Conservation (phyloP, 2,888 invertebrate genomes). For the Parnassius apollo region DNA sequence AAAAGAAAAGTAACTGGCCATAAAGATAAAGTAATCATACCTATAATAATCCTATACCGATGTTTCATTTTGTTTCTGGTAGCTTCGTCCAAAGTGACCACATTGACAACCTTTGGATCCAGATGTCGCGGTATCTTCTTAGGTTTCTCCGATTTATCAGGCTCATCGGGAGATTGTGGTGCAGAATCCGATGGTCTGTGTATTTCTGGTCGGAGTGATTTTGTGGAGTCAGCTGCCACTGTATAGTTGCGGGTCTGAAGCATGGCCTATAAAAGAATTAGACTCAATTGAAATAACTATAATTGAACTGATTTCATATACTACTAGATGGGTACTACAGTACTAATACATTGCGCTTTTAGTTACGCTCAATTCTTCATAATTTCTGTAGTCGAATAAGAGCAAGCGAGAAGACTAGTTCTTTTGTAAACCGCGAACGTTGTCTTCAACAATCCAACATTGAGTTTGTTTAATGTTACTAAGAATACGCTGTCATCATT, state of each 20-base stretch:
- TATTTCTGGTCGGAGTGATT: slow-evolving; percentile 51
- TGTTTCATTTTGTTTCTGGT: slow-evolving; percentile 79
- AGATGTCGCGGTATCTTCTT: slow-evolving; percentile 63
- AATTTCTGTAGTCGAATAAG: too few relatives aligned
- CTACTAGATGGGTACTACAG: too few relatives aligned
- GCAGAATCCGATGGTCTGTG: slow-evolving; percentile 31
- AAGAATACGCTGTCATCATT: too few relatives aligned
- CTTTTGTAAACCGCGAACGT: too few relatives aligned
- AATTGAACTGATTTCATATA: too few relatives aligned
- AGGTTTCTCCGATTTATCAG: slow-evolving; percentile 34
- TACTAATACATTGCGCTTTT: too few relatives aligned
- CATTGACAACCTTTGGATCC: slow-evolving; percentile 60
- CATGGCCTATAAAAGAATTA: slow-evolving; percentile 54
- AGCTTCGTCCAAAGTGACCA: slow-evolving; percentile 69
- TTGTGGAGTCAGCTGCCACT: slow-evolving; percentile 60
- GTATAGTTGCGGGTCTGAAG: slow-evolving; percentile 63
- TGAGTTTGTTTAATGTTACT: too few relatives aligned
- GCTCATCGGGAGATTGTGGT: slow-evolving; percentile 25
- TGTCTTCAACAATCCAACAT: too few relatives aligned
- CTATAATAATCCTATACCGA: slow-evolving; percentile 75
- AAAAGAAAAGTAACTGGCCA: background rate
- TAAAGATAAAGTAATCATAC: slow-evolving; percentile 36
- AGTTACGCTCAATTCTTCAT: too few relatives aligned
- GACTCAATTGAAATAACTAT: background rate
- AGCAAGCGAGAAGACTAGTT: too few relatives aligned